These are phyloP conservation scores for Euwallacea similis DNA, from an alignment of 1,140 invertebrate genomes.

Conservation along the genomic window DNA sequence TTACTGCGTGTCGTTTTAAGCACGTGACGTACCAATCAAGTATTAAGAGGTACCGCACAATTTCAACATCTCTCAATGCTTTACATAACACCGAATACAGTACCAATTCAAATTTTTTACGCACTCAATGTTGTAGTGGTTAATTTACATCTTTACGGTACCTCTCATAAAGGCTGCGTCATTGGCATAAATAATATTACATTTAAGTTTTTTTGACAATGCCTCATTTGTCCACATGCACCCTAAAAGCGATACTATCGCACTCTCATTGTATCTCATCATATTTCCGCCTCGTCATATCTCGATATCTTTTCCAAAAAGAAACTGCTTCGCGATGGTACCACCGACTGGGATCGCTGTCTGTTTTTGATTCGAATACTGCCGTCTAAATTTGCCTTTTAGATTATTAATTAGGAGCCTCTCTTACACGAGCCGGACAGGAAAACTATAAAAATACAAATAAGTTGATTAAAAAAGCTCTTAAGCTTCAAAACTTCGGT, in stretches of 20 bases:
- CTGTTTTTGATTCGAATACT: not conserved
- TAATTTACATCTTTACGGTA: not conserved
- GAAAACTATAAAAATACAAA: no score
- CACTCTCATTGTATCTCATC: not conserved
- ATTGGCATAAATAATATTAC: not conserved
- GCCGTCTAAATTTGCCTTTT: not conserved
- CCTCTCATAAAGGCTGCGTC: not conserved
- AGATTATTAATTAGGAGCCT: not conserved
- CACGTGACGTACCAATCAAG: not conserved
- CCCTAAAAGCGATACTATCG: constrained; percentile 9
- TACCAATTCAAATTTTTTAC: constrained; percentile 1
- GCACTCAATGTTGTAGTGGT: not conserved
- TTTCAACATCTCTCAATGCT: no score
- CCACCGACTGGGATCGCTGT: not conserved
- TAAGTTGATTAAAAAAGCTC: no score
- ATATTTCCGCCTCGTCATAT: not conserved
- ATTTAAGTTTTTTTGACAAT: constrained; percentile 1
- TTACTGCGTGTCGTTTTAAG: not conserved
- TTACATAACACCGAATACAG: not conserved
- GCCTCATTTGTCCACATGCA: constrained; percentile 7
- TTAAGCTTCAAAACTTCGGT: no score
- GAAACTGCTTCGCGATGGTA: not conserved
- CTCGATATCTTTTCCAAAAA: not conserved
- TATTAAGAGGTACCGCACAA: not conserved
- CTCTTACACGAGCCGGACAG: not conserved